Percentiles rank a stretch among this genome's conserved stretches.
phyloP scores from a whole-genome alignment of 2,888 invertebrate species.

The Spicauda simplicius region DNA sequence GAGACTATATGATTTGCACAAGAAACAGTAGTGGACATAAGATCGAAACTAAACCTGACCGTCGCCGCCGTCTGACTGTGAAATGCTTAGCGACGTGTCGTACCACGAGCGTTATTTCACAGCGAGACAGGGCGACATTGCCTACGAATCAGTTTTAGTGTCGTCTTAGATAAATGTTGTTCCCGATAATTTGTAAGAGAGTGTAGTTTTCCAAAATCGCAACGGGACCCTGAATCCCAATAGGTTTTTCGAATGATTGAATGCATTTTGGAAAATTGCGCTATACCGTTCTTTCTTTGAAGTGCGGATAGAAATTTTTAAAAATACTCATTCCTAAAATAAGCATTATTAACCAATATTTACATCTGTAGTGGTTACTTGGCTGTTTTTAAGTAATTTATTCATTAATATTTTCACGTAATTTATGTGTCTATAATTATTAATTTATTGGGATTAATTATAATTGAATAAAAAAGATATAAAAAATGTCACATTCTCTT shows the following conservation, averaged over 20 bases:
- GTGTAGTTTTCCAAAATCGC: constrained; percentile 61
- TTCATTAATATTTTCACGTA: constrained; percentile 82
- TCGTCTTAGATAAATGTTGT: constrained; percentile 74
- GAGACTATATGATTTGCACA: constrained; percentile 78
- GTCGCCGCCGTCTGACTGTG: constrained; percentile 35
- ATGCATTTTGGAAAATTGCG: constrained; percentile 62
- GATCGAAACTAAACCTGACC: constrained; percentile 61
- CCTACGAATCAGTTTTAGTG: constrained; percentile 47
- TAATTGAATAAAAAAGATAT: constrained; percentile 79
- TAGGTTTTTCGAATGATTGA: constrained; percentile 24
- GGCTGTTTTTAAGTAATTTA: constrained; percentile 81
- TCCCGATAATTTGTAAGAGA: constrained; percentile 78
- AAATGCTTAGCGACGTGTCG: not conserved
- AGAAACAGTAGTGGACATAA: constrained; percentile 76
- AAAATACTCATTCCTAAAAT: constrained; percentile 82
- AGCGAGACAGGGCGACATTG: constrained; percentile 5
- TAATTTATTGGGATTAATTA: constrained; percentile 82
- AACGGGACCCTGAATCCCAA: constrained; percentile 9
- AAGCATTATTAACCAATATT: constrained; percentile 82
- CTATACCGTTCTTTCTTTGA: constrained; percentile 63
- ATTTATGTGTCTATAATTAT: constrained; percentile 84
- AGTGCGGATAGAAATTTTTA: constrained; percentile 68
- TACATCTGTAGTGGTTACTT: constrained; percentile 81
- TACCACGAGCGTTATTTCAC: constrained; percentile 4
- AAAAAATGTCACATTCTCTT: constrained; percentile 82